Base-by-base conservation (phyloP, 1,140 invertebrate species). In the Elymnias hypermnestra region DNA sequence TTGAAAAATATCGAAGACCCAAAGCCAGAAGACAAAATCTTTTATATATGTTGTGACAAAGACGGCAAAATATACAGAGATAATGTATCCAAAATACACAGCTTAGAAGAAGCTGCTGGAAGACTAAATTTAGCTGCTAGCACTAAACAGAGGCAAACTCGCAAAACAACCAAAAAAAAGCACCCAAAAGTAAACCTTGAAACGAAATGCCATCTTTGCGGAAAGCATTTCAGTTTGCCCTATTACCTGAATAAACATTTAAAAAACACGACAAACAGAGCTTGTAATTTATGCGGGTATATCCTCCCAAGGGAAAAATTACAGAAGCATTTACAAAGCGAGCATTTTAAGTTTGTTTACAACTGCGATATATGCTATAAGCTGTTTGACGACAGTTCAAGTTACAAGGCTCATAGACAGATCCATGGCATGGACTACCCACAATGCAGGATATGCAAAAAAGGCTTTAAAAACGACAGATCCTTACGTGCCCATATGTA, bases 191-290 rank as follows among this genome's bases (percentile, higher is more conserved):
- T 4, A 14, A 10, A 1, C 14, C 6, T 7, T 10, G 13, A 25
- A 12, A 26, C 21, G 0, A 53, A 44, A 18, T 87, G 84, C 53
- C 43, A 60, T 0, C 59, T 71, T 31, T 87, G 84, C 19, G 66
- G 68, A 0, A 86, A 81, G 42, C 44, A 39, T 2, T 86, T 83
- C 25, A 33, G 36, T 1, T 49, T 54, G 3, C 36, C 68, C 0
- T 40, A 70, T 6, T 59, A 69, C 19, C 52, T 83, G 38, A 83
- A 83, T 17, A 43, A 57, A 4, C 84, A 87, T 61, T 42, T 83
- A 15, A 68, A 58, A 17, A 72, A 47, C 28, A 63, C 69, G 0
- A 33, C 51, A 25, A 70, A 65, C 9, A 33, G 71, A 5, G 68
- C 57, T 0, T 83, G 78, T 33, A 46, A 33, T 0, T 5, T 53